These are phyloP conservation scores for Boloria selene DNA, from an alignment of 2,888 invertebrate species.

Conservation along the genomic window DNA sequence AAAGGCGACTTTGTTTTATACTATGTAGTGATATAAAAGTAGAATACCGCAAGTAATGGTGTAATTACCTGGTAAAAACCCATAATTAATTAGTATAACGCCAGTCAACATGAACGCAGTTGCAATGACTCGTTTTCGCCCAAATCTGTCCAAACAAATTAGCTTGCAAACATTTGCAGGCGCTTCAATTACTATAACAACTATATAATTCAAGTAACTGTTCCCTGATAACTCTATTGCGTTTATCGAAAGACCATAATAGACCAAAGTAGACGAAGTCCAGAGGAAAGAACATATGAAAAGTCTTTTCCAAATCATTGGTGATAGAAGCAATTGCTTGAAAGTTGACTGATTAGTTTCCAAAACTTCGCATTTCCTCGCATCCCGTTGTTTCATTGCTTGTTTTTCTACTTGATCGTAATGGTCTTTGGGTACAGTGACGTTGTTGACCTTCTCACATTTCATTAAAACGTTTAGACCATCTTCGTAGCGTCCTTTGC, in stretches of 20 bases:
- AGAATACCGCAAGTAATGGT: too few species aligned
- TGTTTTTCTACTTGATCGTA: slow-evolving; percentile 72
- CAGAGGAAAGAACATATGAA: slow-evolving; percentile 88
- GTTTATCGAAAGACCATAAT: slow-evolving; percentile 90
- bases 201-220: slow-evolving; percentile 89
- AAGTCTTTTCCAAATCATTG: slow-evolving; percentile 82
- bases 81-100: slow-evolving; percentile 83
- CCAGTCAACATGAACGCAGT: slow-evolving; percentile 85
- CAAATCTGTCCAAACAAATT: slow-evolving; percentile 84
- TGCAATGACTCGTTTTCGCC: slow-evolving; percentile 85
- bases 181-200: slow-evolving; percentile 85
- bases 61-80: slow-evolving; percentile 83
- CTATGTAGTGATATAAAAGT: too few species aligned
- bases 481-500: slow-evolving; percentile 85
- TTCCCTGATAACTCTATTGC: slow-evolving; percentile 89
- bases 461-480: slow-evolving; percentile 82
- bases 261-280: slow-evolving; percentile 89
- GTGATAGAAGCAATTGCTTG: slow-evolving; percentile 68
- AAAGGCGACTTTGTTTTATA: too few species aligned
- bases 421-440: slow-evolving; percentile 72
- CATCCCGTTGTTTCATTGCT: slow-evolving; percentile 68
- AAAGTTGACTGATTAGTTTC: slow-evolving; percentile 67
- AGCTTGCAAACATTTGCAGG: slow-evolving; percentile 87
- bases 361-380: slow-evolving; percentile 61
- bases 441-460: slow-evolving; percentile 84